Conservation (phyloP, 2,888 invertebrate species). For the Limnephilus lunatus region DNA sequence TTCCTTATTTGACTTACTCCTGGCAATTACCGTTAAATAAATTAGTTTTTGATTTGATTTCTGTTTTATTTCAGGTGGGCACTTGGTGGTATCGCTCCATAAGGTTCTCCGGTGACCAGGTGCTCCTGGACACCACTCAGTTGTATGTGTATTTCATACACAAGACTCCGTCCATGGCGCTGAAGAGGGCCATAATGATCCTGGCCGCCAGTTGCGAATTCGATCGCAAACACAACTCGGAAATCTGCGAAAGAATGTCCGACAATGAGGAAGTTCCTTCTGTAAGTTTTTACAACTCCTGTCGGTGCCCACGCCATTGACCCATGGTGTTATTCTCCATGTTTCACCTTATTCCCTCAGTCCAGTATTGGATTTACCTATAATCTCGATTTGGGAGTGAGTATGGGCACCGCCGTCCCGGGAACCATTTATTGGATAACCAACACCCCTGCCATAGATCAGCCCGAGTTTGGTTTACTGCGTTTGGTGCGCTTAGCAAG, state of each 20-base stretch:
- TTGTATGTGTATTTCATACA: slow-evolving; percentile 97
- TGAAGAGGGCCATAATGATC: slow-evolving; percentile 97
- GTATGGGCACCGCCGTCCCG: too few species aligned
- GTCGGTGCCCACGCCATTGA: neutral
- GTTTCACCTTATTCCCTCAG: too few species aligned
- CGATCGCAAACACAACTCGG: slow-evolving; percentile 94
- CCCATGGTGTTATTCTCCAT: too few species aligned
- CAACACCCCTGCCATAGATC: too few species aligned
- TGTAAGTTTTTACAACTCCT: neutral
- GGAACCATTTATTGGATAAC: too few species aligned
- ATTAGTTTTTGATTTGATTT: neutral
- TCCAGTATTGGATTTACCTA: too few species aligned
- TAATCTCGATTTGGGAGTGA: too few species aligned
- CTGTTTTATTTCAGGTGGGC: slow-evolving; percentile 80
- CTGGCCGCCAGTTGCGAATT: slow-evolving; percentile 98
- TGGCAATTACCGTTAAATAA: neutral
- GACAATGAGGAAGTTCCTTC: slow-evolving; percentile 95
- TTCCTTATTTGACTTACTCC: neutral
- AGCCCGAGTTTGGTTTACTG: too few species aligned
- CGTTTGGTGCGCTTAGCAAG: too few species aligned
- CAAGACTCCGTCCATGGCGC: slow-evolving; percentile 95
- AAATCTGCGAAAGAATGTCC: slow-evolving; percentile 93
- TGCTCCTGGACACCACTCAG: slow-evolving; percentile 96
- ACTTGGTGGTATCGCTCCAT: slow-evolving; percentile 99
- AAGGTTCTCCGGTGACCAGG: slow-evolving; percentile 97